Conservation (phyloP, 2,888 invertebrate genomes). For the Tiliacea aurago region DNA sequence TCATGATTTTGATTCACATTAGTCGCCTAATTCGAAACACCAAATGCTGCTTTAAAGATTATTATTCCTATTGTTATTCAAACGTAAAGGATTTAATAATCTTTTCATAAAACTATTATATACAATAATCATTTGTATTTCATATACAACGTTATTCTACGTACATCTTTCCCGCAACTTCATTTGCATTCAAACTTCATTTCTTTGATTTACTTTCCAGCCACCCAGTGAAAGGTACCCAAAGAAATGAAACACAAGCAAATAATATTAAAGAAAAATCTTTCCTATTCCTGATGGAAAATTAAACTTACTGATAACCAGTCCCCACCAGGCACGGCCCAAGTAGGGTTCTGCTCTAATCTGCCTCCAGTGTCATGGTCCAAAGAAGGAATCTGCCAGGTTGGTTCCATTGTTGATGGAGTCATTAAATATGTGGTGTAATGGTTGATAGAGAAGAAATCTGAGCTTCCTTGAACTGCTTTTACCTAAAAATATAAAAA, state of each 20-base stretch:
- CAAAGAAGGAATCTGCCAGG: constrained; percentile 78
- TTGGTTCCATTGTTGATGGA: constrained; percentile 75
- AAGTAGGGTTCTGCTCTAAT: constrained; percentile 77
- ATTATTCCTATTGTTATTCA: neutral
- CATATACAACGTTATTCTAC: neutral
- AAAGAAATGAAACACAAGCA: neutral
- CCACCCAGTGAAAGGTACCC: neutral
- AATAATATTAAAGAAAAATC: neutral
- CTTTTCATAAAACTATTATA: neutral
- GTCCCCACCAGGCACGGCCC: constrained; percentile 81
- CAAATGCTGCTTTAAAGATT: neutral
- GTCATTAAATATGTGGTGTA: constrained; percentile 87
- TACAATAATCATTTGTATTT: neutral
- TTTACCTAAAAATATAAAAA: constrained; percentile 73
- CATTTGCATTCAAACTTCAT: neutral
- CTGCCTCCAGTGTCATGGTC: constrained; percentile 82
- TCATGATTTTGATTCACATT: neutral
- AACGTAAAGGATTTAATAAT: neutral
- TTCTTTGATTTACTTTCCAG: neutral
- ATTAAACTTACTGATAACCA: constrained; percentile 81
- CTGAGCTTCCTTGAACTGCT: constrained; percentile 83
- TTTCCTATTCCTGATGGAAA: neutral
- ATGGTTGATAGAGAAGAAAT: constrained; percentile 91
- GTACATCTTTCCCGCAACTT: neutral
- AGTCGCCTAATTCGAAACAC: neutral